A percentile compares a stretch with the other conserved stretches of the same genome.
phyloP scores from a whole-genome alignment of 2,113 vertebrate genomes.

The Potamarius usumacintae region DNA sequence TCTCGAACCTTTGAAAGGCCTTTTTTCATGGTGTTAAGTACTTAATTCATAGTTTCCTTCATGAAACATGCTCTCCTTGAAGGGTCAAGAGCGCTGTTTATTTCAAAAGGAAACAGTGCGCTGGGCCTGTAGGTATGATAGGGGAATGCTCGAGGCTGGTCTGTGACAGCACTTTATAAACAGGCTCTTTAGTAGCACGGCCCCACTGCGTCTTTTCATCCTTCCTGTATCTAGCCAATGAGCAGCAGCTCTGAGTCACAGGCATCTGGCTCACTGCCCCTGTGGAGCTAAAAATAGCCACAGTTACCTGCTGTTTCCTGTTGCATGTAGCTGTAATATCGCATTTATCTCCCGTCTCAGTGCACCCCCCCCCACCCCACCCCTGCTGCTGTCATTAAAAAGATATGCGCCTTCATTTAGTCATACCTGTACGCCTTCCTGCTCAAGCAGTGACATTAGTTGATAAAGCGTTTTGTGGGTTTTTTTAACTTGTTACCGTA shows the following conservation, averaged over 20 bases:
- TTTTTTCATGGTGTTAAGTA: neutral
- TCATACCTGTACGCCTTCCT: slow-evolving; percentile 35
- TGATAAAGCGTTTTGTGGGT: neutral
- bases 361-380: slow-evolving; percentile 47
- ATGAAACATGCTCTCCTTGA: neutral
- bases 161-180: slow-evolving; percentile 21
- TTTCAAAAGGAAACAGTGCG: neutral
- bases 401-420: slow-evolving; percentile 66
- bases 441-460: slow-evolving; percentile 18
- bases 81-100: neutral
- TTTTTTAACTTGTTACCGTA: neutral
- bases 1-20: neutral
- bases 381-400: slow-evolving; percentile 64
- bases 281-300: slow-evolving; percentile 73
- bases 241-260: slow-evolving; percentile 63
- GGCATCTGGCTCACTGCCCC: slow-evolving; percentile 61
- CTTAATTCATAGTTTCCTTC: slow-evolving; percentile 12
- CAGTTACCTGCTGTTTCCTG: slow-evolving; percentile 69
- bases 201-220: slow-evolving; percentile 54
- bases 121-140: slow-evolving; percentile 1
- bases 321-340: slow-evolving; percentile 65
- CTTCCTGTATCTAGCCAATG: slow-evolving; percentile 64
- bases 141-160: neutral
- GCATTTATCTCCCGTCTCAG: slow-evolving; percentile 72
- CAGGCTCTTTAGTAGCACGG: neutral